Conservation (phyloP, 2,888 invertebrate species). For the Sminthurinus aureus region DNA sequence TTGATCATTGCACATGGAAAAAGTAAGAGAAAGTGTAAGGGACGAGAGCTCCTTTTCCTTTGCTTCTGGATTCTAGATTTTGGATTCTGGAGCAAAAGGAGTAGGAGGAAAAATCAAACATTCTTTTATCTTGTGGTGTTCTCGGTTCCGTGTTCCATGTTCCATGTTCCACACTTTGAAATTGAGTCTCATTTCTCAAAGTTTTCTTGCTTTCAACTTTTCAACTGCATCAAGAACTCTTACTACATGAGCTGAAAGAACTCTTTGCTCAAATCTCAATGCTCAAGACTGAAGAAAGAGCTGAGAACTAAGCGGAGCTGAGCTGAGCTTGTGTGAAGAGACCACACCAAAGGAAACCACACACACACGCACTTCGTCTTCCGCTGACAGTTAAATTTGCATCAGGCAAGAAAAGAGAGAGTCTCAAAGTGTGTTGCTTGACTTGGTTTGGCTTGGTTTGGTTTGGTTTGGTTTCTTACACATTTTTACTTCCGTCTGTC, state of each 20-base stretch:
- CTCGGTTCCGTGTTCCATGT: too few species aligned
- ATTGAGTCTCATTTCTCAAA: slow-evolving; percentile 23
- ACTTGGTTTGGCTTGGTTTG: too few species aligned
- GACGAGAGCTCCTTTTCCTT: not conserved
- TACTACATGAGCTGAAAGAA: too few species aligned
- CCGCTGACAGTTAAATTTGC: slow-evolving; percentile 23
- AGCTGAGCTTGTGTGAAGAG: not conserved
- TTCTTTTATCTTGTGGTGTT: slow-evolving; percentile 1
- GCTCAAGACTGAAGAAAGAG: too few species aligned
- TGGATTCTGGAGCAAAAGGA: not conserved
- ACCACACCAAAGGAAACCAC: not conserved
- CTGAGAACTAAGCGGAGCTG: too few species aligned
- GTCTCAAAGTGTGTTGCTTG: not conserved
- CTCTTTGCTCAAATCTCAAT: too few species aligned
- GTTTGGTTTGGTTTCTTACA: too few species aligned
- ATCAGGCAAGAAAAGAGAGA: slow-evolving; percentile 8
- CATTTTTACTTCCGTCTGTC: too few species aligned
- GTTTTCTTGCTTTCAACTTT: not conserved
- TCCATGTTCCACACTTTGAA: not conserved
- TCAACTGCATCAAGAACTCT: slow-evolving; percentile 15
- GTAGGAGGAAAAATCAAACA: not conserved
- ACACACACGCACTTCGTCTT: not conserved
- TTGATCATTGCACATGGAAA: not conserved
- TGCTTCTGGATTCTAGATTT: too few species aligned
- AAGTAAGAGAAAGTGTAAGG: not conserved